These are phyloP conservation scores for Pseudeuparius sepicola DNA, from an alignment of 2,888 invertebrate genomes.

Conservation along the genomic window DNA sequence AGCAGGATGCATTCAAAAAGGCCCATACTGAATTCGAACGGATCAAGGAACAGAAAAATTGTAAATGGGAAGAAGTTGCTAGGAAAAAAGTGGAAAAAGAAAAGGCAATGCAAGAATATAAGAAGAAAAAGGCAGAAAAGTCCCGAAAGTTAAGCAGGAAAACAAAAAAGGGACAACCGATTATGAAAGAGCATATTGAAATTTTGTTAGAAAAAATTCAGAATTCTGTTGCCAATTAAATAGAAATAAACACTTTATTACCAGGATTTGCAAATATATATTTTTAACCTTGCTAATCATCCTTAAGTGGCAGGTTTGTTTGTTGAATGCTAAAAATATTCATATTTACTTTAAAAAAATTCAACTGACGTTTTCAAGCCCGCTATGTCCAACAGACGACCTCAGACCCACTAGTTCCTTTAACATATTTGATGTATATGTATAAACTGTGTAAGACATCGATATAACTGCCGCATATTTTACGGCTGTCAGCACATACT, in stretches of 20 bases:
- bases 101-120: constrained; percentile 55
- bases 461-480: no score
- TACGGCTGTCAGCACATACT: no score
- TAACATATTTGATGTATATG: no score
- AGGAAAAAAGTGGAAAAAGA: constrained; percentile 48
- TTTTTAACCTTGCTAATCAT: no score
- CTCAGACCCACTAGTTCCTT: no score
- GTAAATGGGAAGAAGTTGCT: constrained; percentile 41
- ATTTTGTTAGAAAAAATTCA: constrained; percentile 68
- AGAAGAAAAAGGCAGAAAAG: constrained; percentile 57
- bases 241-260: not conserved
- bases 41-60: constrained; percentile 46
- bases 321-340: no score
- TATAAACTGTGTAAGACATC: no score
- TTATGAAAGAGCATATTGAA: constrained; percentile 75
- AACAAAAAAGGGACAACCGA: constrained; percentile 73
- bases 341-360: no score
- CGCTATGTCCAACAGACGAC: no score
- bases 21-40: constrained; percentile 47
- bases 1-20: constrained; percentile 37
- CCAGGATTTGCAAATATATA: no score
- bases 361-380: no score
- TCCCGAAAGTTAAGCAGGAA: constrained; percentile 65
- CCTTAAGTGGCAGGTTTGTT: no score
- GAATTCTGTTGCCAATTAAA: constrained; percentile 20